Percentiles rank a stretch among this genome's conserved stretches.
Evolutionary conservation across 2,888 invertebrate species (phyloP).

Genomic region (Drosophila rellima): DNA sequence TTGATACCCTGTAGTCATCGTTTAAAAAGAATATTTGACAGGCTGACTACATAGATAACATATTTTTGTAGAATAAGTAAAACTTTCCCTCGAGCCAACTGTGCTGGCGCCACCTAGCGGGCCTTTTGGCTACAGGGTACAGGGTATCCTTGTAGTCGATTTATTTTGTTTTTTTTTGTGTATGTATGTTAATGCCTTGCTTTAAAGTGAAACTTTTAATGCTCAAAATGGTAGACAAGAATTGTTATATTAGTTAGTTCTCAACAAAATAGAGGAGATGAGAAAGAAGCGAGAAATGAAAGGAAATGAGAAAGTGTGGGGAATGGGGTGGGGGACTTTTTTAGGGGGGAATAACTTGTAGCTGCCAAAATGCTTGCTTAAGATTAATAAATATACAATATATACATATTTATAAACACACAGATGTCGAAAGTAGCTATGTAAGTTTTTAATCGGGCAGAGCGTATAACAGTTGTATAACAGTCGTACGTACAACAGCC

Average conservation of each 20-base stretch:
- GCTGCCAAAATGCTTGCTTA: constrained; percentile 57
- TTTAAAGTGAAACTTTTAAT: constrained; percentile 80
- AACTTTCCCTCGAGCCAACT: neutral
- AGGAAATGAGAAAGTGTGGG: neutral
- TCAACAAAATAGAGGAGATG: neutral
- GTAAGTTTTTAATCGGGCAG: constrained; percentile 16
- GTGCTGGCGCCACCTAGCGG: neutral
- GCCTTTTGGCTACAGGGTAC: constrained; percentile 1
- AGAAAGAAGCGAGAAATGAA: neutral
- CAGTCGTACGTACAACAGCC: constrained; percentile 38
- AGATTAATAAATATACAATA: constrained; percentile 12
- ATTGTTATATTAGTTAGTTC: constrained; percentile 50
- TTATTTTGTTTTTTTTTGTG: constrained; percentile 6
- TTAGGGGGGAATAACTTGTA: constrained; percentile 35
- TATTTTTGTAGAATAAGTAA: neutral
- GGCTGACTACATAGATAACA: neutral
- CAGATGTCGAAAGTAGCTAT: constrained; percentile 18
- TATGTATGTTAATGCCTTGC: constrained; percentile 48
- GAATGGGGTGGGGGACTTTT: no score
- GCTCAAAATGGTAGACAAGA: constrained; percentile 65
- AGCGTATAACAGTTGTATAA: constrained; percentile 1
- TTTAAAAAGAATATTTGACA: neutral
- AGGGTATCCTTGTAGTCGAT: constrained; percentile 9
- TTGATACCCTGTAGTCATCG: constrained; percentile 5
- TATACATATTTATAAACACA: constrained; percentile 5